Conservation (phyloP, 2,113 vertebrate genomes). For the Dromiciops gliroides region DNA sequence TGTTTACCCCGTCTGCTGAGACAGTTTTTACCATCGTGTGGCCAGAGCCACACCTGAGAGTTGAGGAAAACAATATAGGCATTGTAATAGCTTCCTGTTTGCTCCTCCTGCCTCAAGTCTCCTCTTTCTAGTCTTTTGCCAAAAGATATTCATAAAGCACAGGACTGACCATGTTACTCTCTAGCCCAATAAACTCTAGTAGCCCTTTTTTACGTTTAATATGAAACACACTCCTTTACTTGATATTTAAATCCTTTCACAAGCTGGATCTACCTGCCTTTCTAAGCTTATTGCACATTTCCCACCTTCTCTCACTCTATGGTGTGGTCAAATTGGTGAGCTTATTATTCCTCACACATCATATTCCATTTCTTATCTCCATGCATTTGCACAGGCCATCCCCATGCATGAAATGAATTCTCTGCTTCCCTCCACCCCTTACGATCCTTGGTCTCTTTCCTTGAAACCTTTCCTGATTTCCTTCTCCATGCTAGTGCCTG, state of each 20-base stretch:
- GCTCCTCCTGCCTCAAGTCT: neutral
- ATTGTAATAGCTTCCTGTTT: neutral
- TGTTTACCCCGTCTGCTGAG: neutral
- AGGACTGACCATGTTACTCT: too few relatives aligned
- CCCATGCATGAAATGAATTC: neutral
- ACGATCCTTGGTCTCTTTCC: neutral
- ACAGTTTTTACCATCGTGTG: neutral
- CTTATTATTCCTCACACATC: too few relatives aligned
- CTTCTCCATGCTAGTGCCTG: neutral
- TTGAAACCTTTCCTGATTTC: neutral
- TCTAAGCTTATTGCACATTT: neutral
- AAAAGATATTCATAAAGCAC: too few relatives aligned
- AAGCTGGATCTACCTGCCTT: too few relatives aligned
- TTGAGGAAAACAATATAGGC: neutral
- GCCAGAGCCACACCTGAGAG: too few relatives aligned
- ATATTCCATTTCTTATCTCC: neutral
- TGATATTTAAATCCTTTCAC: neutral
- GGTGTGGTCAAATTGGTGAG: neutral
- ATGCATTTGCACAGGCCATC: neutral
- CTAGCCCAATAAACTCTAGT: too few relatives aligned
- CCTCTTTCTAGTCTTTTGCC: neutral
- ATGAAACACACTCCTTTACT: too few relatives aligned
- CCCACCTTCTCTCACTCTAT: neutral
- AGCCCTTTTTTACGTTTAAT: too few relatives aligned
- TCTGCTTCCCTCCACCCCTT: neutral